Evolutionary conservation across 2,797 vertebrate genomes (phyloP).

Genomic region (Tapera naevia): DNA sequence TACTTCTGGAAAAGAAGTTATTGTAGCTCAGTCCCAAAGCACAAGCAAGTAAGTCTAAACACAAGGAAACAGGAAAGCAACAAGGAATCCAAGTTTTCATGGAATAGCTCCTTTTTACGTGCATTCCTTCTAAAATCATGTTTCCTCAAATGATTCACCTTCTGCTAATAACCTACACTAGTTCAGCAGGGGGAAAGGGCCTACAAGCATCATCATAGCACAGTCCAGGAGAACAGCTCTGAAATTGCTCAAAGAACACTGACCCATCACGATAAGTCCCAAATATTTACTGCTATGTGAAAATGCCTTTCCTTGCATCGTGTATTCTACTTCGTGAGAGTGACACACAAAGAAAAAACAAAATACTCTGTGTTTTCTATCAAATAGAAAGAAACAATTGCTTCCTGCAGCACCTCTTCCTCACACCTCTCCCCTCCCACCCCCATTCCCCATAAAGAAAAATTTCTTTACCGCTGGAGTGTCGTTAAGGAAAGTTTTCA

Average conservation of each 20-base stretch:
- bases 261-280: not conserved
- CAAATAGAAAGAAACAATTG: not conserved
- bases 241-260: not conserved
- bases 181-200: not conserved
- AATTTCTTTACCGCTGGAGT: slow-evolving; percentile 83
- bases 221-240: not conserved
- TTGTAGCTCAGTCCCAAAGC: not conserved
- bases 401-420: not conserved
- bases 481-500: slow-evolving; percentile 84
- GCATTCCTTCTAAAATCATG: not conserved
- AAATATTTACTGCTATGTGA: not conserved
- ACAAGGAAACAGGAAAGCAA: not conserved
- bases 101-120: not conserved
- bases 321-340: not conserved
- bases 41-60: not conserved
- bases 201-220: not conserved
- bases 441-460: not conserved
- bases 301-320: not conserved
- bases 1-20: not conserved
- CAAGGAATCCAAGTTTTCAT: not conserved
- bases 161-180: not conserved
- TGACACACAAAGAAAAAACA: not conserved
- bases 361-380: not conserved
- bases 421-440: not conserved
- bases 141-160: not conserved